phyloP scores from a whole-genome alignment of 2,797 vertebrate genomes.

The Ptychadena robeensis region DNA sequence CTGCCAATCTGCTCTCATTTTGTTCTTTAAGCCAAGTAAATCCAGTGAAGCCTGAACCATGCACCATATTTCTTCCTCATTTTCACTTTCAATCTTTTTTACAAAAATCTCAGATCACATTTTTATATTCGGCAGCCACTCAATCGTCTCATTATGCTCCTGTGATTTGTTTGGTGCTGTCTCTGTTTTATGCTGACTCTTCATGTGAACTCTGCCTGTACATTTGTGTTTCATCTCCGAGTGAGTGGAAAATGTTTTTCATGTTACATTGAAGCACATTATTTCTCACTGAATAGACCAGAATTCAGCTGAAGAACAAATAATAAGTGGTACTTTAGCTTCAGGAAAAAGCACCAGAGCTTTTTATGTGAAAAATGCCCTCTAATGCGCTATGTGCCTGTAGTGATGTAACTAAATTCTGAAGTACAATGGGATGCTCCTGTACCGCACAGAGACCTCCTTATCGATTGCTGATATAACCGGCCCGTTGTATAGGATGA shows the following conservation, averaged over 20 bases:
- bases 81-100: background rate
- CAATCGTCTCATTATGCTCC: background rate
- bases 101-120: background rate
- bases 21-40: too few species aligned
- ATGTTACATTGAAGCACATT: conserved; percentile 37
- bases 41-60: background rate
- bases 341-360: conserved; percentile 59
- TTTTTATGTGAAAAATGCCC: conserved; percentile 63
- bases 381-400: conserved; percentile 60
- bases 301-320: conserved; percentile 30
- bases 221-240: conserved; percentile 32
- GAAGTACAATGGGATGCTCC: conserved; percentile 60
- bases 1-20: too few species aligned
- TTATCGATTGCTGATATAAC: conserved; percentile 82
- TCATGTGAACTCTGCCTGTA: conserved; percentile 30
- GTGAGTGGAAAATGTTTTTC: conserved; percentile 26
- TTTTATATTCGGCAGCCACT: background rate
- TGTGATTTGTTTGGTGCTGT: conserved; percentile 9
- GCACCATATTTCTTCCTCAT: background rate
- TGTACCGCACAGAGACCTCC: conserved; percentile 70
- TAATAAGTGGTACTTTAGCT: conserved; percentile 63
- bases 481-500: conserved; percentile 79
- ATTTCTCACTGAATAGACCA: conserved; percentile 36
- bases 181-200: conserved; percentile 12
- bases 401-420: conserved; percentile 67